Base-by-base conservation (phyloP, 2,113 vertebrate species). In the Rhea americana region DNA sequence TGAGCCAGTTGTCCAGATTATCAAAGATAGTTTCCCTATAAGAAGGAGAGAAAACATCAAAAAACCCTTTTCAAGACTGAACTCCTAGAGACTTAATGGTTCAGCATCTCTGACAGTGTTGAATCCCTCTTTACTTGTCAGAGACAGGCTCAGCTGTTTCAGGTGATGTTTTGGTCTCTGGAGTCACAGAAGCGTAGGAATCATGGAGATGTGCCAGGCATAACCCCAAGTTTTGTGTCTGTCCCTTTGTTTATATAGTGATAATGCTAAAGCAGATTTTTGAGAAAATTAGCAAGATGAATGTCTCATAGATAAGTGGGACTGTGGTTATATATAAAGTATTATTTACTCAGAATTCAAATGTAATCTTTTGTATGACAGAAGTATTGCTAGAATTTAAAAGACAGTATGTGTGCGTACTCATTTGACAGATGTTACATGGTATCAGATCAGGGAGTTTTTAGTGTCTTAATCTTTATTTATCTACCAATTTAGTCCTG, bases 11-110 rank as follows among this genome's bases (percentile, higher is more conserved):
- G 0, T 90, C 87, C 73, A 66, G 62, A 91, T 88, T 93, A 93
- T 93, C 94, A 94, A 95, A 95, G 91, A 56, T 85, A 90, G 78
- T 87, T 91, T 90, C 56, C 76, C 43, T 91, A n/a, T 72, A 81
- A 93, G 51, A 89, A 2, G 48, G 71, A 65, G 61, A 88, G n/a
- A 89, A 85, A 77, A 91, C 77, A 90, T 95, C 90, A 94, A 88
- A 94, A 93, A 78, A 3, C 61, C 47, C 8, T 90, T 95, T 85
- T 61, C 56, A 87, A 78, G 85, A 63, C 51, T 85, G 55, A 41
- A 55, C 76, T 94, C 43, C 39, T 90, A 12, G 13, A 74, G 39
- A 71, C 61, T 78, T 96, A 87, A 83, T 94, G 92, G 91, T 90
- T 91, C 74, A 91, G 80, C 72, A 28, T 85, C 58, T 90, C 82